Evolutionary conservation across 2,113 vertebrate species (phyloP).

Genomic region (Atractosteus spatula): DNA sequence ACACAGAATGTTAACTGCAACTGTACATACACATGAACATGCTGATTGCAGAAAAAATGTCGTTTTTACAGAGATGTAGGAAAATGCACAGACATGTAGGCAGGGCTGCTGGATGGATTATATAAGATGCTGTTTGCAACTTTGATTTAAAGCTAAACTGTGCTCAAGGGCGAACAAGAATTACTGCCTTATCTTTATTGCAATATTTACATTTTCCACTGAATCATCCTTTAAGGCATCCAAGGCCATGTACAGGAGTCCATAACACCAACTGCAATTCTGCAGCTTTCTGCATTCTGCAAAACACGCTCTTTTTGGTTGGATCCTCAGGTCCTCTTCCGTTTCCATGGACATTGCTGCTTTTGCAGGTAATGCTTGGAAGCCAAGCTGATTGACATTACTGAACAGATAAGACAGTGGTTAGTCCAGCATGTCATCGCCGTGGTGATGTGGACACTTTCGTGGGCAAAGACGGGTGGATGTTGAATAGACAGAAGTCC

Average conservation of each 20-base stretch:
- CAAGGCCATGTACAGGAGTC: slow-evolving; percentile 17
- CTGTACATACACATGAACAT: neutral
- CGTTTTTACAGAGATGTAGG: slow-evolving; percentile 9
- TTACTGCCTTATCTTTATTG: slow-evolving; percentile 20
- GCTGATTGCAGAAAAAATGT: neutral
- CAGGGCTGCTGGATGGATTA: neutral
- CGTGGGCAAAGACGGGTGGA: too few species aligned
- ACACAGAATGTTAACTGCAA: too few species aligned
- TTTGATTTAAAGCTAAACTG: slow-evolving; percentile 20
- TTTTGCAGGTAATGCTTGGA: too few species aligned
- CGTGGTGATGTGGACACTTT: too few species aligned
- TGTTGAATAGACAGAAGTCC: too few species aligned
- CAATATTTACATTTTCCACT: slow-evolving; percentile 22
- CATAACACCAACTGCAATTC: neutral
- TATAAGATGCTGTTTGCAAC: slow-evolving; percentile 8
- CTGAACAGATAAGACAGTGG: too few species aligned
- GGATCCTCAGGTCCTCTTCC: too few species aligned
- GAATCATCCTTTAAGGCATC: slow-evolving; percentile 16
- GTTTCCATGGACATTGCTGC: too few species aligned
- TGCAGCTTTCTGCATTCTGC: neutral
- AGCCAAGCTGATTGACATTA: too few species aligned
- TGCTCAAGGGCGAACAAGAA: slow-evolving; percentile 17
- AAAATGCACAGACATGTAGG: slow-evolving; percentile 5
- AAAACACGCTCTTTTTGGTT: too few species aligned
- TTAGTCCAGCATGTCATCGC: too few species aligned